These are phyloP conservation scores for Aptenodytes forsteri DNA, from an alignment of 2,113 vertebrate genomes.

Conservation along the genomic window DNA sequence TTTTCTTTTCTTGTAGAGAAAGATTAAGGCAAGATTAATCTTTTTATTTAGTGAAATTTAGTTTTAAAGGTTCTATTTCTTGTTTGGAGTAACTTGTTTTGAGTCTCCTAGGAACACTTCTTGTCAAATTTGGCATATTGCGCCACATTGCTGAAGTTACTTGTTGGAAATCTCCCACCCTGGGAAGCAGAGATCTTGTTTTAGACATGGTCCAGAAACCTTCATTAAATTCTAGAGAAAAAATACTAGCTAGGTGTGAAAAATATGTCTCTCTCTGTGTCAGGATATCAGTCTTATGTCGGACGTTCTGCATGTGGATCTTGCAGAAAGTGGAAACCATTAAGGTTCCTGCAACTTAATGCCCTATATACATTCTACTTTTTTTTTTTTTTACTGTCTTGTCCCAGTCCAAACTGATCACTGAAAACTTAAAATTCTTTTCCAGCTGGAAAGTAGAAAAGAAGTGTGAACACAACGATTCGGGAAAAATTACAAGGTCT, in stretches of 20 bases:
- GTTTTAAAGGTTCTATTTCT: neutral
- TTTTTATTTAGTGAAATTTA: neutral
- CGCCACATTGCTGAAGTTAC: neutral
- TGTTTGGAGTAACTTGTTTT: neutral
- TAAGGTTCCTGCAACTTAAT: neutral
- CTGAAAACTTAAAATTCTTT: neutral
- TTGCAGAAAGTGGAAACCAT: neutral
- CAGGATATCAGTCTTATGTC: neutral
- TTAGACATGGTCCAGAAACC: neutral
- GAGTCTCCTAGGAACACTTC: neutral
- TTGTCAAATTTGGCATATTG: neutral
- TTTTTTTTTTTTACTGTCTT: neutral
- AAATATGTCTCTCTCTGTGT: neutral
- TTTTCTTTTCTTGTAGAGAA: neutral
- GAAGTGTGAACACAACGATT: accelerated
- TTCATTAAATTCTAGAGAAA: neutral
- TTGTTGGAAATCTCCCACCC: neutral
- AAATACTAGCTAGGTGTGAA: neutral
- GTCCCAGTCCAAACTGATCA: neutral
- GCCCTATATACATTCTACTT: neutral
- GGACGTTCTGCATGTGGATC: neutral
- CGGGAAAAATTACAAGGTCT: neutral
- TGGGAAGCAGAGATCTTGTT: neutral
- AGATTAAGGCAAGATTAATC: neutral
- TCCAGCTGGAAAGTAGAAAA: neutral